Base-by-base conservation (phyloP, 2,797 vertebrate genomes). In the Gallinago stenura region DNA sequence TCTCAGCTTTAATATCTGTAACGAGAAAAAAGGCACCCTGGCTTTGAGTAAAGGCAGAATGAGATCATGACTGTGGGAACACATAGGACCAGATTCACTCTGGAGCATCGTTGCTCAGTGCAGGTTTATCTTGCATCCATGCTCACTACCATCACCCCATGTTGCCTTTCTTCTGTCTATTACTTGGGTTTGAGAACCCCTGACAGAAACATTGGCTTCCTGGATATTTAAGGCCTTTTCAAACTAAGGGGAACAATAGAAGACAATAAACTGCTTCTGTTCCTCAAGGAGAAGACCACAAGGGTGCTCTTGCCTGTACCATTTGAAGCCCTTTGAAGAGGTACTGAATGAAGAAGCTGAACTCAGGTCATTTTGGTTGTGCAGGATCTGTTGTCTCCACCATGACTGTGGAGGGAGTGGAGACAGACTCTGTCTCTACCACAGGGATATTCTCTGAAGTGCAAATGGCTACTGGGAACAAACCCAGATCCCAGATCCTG, bases 341-440 rank as follows among this genome's bases (percentile, higher is more conserved):
- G 15, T 9, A 60, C 9, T 15, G 13, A 20, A 56, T 25, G 14
- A 22, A 78, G 41, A 26, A 64, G 10, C 19, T 82, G 39, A 64
- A 64, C 7, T 65, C 31, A 58, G 24, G 6, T 4, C 85, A 2
- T 37, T 78, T 46, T 24, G 9, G 26, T 43, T 37, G 25, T 60
- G 16, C 12, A 37, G 58, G 64, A 71, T 35, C 15, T 4, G 1
- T 3, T 25, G 26, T 51, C 7, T 18, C 12, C 5, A 3, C 10
- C 4, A 6, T 33, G 25, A 60, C 18, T 5, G 0, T 5, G n/a
- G 12, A 51, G 3, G 21, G 30, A 53, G 12, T 0, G 1, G 17
- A 35, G 24, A 46, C n/a, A 43, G 43, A 20, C 4, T 35, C 41
- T 81, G 26, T 5, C 26, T 48, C 33, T 50, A 37, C 8, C 13